Evolutionary conservation across 2,888 invertebrate genomes (phyloP).

Genomic region (Crossocerus cetratus): DNA sequence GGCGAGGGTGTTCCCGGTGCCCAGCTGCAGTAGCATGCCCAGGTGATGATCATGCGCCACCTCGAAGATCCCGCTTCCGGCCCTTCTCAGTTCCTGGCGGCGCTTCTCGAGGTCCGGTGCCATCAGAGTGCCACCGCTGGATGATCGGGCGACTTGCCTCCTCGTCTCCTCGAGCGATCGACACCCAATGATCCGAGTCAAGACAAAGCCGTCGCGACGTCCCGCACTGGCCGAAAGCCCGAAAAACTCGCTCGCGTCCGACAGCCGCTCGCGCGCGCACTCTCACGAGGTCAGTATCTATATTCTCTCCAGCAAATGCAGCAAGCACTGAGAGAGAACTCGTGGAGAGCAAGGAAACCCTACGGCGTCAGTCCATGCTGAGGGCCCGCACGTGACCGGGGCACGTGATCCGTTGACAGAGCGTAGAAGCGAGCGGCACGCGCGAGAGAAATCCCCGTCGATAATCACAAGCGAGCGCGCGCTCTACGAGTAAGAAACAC

Average conservation of each 20-base stretch:
- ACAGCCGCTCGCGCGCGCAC: not conserved
- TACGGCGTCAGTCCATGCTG: not conserved
- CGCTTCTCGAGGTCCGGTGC: slow-evolving; percentile 72
- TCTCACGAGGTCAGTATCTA: too few species aligned
- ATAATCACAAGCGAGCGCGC: too few species aligned
- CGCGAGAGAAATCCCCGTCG: too few species aligned
- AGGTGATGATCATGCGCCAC: slow-evolving; percentile 54
- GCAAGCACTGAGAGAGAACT: too few species aligned
- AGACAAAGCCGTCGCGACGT: too few species aligned
- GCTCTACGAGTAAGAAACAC: too few species aligned
- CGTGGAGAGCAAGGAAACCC: too few species aligned
- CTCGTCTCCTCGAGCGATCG: not conserved
- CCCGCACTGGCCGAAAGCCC: not conserved
- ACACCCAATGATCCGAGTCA: too few species aligned
- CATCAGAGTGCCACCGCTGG: slow-evolving; percentile 59
- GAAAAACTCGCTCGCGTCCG: not conserved
- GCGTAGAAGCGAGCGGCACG: too few species aligned
- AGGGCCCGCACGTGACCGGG: not conserved
- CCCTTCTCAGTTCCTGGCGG: slow-evolving; percentile 66
- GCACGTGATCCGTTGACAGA: not conserved
- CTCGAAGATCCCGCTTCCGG: slow-evolving; percentile 40
- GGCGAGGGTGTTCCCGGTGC: slow-evolving; percentile 54
- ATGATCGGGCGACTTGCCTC: slow-evolving; percentile 3
- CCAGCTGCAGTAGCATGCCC: slow-evolving; percentile 68
- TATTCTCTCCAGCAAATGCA: too few species aligned